Evolutionary conservation across 2,888 invertebrate genomes (phyloP).

Genomic region (Oscheius onirici): DNA sequence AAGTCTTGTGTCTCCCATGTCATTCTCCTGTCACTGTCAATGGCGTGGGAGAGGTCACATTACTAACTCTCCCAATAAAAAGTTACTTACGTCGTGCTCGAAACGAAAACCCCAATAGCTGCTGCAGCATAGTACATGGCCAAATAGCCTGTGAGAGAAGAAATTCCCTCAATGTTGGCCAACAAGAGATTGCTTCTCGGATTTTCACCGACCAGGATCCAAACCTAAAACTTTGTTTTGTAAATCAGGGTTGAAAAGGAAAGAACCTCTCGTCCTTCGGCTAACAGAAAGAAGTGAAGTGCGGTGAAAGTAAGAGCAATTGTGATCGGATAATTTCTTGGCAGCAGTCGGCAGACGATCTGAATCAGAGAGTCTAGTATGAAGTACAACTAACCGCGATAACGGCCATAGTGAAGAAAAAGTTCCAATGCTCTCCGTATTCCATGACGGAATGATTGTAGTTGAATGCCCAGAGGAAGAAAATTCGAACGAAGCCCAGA

Average conservation of each 20-base stretch:
- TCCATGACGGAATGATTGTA: constrained; percentile 90
- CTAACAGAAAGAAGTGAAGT: background rate
- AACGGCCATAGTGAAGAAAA: constrained; percentile 90
- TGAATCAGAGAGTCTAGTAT: background rate
- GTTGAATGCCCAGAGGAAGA: constrained; percentile 76
- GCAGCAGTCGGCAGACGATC: background rate
- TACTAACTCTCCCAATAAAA: too few species aligned
- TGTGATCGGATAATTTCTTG: background rate
- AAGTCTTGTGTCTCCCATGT: background rate
- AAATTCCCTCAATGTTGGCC: constrained; percentile 91
- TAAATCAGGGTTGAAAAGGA: background rate
- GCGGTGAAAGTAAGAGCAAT: background rate
- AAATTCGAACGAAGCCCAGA: constrained; percentile 73
- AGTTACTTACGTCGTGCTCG: constrained; percentile 40
- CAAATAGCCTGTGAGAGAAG: constrained; percentile 85
- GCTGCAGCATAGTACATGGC: constrained; percentile 82
- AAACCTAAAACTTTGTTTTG: constrained; percentile 32
- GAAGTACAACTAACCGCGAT: constrained; percentile 73
- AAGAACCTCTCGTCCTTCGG: constrained; percentile 13
- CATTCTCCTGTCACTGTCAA: background rate
- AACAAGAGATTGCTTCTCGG: constrained; percentile 75
- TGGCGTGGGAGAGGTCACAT: too few species aligned
- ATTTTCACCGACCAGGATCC: constrained; percentile 48
- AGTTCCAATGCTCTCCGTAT: constrained; percentile 98
- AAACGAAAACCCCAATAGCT: constrained; percentile 44